These are phyloP conservation scores for Notospermus geniculatus DNA, from an alignment of 1,140 invertebrate genomes.

Conservation along the genomic window DNA sequence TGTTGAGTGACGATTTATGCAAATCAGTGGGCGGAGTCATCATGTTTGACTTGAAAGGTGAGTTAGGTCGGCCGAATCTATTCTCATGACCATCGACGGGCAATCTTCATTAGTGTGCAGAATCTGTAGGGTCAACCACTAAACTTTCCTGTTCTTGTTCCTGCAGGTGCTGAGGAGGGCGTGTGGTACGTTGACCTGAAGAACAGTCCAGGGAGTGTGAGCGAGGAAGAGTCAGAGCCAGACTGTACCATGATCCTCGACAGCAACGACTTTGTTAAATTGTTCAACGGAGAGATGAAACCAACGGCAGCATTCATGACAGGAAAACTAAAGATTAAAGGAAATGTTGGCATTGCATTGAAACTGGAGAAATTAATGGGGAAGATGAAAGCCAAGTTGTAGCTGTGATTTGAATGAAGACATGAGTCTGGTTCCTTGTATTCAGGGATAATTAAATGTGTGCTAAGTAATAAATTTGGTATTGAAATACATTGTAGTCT, in stretches of 20 bases:
- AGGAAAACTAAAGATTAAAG: slow-evolving; percentile 92
- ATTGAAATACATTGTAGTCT: too few relatives aligned
- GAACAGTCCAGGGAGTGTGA: slow-evolving; percentile 75
- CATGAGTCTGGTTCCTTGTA: too few relatives aligned
- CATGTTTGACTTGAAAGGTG: slow-evolving; percentile 84
- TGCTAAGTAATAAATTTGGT: too few relatives aligned
- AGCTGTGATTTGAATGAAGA: too few relatives aligned
- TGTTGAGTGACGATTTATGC: slow-evolving; percentile 74
- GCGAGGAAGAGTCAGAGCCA: slow-evolving; percentile 71
- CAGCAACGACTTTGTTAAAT: slow-evolving; percentile 60
- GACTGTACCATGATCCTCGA: slow-evolving; percentile 88
- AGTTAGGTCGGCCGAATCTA: too few relatives aligned
- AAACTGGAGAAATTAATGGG: slow-evolving; percentile 92
- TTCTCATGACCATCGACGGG: too few relatives aligned
- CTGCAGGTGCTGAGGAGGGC: slow-evolving; percentile 72
- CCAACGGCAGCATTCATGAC: slow-evolving; percentile 91
- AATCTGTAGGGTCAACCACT: too few relatives aligned
- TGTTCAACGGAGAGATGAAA: slow-evolving; percentile 77
- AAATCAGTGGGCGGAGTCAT: slow-evolving; percentile 79
- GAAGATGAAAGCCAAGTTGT: slow-evolving; percentile 72
- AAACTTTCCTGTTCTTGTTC: too few relatives aligned
- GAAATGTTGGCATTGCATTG: slow-evolving; percentile 91
- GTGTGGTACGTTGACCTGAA: slow-evolving; percentile 89
- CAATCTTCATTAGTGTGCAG: too few relatives aligned
- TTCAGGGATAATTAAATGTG: too few relatives aligned